phyloP scores from a whole-genome alignment of 2,888 invertebrate genomes.

The Thereva nobilitata region DNA sequence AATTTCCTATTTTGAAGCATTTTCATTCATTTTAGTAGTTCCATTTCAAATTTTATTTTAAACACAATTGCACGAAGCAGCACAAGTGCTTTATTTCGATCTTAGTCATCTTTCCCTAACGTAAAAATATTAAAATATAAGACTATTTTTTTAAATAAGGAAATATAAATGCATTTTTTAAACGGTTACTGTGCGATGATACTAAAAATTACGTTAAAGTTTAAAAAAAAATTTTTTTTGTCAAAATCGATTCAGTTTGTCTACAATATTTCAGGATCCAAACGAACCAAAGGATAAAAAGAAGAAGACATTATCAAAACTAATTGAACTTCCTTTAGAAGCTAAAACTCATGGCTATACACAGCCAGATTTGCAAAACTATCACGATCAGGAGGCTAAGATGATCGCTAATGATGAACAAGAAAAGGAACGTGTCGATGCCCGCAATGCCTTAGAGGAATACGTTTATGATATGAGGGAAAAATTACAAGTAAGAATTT shows the following conservation, averaged over 20 bases:
- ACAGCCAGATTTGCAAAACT: conserved; percentile 71
- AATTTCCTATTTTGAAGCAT: too few species aligned
- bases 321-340: conserved; percentile 83
- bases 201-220: neutral
- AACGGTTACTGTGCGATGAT: neutral
- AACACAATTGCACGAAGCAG: too few species aligned
- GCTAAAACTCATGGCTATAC: conserved; percentile 73
- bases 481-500: conserved; percentile 69
- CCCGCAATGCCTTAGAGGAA: conserved; percentile 96
- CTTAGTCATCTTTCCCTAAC: too few species aligned
- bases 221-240: neutral
- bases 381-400: conserved; percentile 80
- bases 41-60: too few species aligned
- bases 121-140: too few species aligned
- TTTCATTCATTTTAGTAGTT: too few species aligned
- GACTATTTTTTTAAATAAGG: too few species aligned
- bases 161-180: too few species aligned
- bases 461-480: conserved; percentile 96
- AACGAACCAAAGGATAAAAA: conserved; percentile 30
- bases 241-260: conserved; percentile 30
- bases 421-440: conserved; percentile 94
- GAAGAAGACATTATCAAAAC: conserved; percentile 79
- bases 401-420: conserved; percentile 85
- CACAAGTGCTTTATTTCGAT: too few species aligned
- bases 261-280: conserved; percentile 22